phyloP scores from a whole-genome alignment of 2,113 vertebrate species.

The Pteronura brasiliensis region DNA sequence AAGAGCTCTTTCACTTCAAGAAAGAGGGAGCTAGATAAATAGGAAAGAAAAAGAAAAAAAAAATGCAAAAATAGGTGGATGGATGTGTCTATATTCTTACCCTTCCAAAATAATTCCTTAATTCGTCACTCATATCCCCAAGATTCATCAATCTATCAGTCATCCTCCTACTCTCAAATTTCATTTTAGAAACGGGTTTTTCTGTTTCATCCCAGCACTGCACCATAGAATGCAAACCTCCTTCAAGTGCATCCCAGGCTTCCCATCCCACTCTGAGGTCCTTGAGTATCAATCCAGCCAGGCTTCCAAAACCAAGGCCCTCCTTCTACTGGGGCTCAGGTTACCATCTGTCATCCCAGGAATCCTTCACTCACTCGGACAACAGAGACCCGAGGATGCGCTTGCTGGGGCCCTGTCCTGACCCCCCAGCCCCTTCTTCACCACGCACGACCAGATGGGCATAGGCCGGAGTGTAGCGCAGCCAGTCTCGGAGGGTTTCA shows the following conservation, averaged over 20 bases:
- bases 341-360: background rate
- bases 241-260: background rate
- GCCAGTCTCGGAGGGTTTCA: slow-evolving; percentile 95
- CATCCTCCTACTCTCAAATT: background rate
- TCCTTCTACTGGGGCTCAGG: background rate
- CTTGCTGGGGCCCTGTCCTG: slow-evolving; percentile 84
- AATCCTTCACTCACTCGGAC: slow-evolving; percentile 91
- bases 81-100: background rate
- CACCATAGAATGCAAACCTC: background rate
- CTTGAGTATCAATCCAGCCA: background rate
- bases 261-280: background rate
- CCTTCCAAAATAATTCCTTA: background rate
- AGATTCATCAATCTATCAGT: background rate
- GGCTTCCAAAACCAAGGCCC: background rate
- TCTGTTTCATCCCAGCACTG: background rate
- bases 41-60: background rate
- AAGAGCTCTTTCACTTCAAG: slow-evolving; percentile 95
- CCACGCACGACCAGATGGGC: slow-evolving; percentile 84
- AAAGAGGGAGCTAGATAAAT: slow-evolving; percentile 88
- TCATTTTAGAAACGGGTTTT: background rate
- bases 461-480: slow-evolving; percentile 92
- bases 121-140: background rate
- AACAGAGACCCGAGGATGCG: slow-evolving; percentile 91
- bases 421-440: slow-evolving; percentile 56
- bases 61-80: background rate